phyloP scores from a whole-genome alignment of 2,888 invertebrate genomes.

The Drosophila greeni region DNA sequence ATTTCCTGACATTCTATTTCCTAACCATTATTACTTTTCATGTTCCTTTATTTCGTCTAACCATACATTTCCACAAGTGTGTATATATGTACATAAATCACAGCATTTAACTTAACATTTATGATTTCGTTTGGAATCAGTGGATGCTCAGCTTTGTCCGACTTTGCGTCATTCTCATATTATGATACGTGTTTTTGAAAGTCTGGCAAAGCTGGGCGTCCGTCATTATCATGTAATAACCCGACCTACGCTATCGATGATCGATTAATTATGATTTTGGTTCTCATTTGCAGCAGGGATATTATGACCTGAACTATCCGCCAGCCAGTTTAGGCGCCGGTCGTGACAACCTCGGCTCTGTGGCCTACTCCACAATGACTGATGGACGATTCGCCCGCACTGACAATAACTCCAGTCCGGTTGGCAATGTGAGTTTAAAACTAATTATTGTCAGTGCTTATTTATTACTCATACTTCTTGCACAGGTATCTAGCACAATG shows the following conservation, averaged over 20 bases:
- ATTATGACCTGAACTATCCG: slow-evolving; percentile 87
- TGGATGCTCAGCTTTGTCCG: slow-evolving; percentile 12
- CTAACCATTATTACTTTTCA: slow-evolving; percentile 1
- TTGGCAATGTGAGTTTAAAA: slow-evolving; percentile 77
- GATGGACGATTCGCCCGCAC: slow-evolving; percentile 85
- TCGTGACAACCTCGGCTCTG: slow-evolving; percentile 83
- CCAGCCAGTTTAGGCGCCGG: slow-evolving; percentile 86
- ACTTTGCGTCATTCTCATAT: neutral
- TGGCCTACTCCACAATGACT: slow-evolving; percentile 85
- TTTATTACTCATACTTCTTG: neutral
- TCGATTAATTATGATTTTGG: slow-evolving; percentile 15
- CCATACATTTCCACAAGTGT: slow-evolving; percentile 10
- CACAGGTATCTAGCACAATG: slow-evolving; percentile 84
- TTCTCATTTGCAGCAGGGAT: slow-evolving; percentile 77
- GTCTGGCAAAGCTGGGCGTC: slow-evolving; percentile 18
- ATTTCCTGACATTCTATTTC: slow-evolving; percentile 3
- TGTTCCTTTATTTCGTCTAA: slow-evolving; percentile 4
- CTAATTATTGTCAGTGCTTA: neutral
- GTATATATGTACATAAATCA: slow-evolving; percentile 2
- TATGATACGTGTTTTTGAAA: neutral
- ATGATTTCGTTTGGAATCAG: slow-evolving; percentile 9
- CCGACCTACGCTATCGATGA: neutral
- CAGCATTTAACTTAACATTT: slow-evolving; percentile 17
- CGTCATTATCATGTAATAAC: slow-evolving; percentile 11
- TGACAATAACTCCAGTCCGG: slow-evolving; percentile 89